Percentiles rank a stretch among this genome's conserved stretches.
These are phyloP conservation scores for Stichopus horrens DNA, from an alignment of 53 echinoderm and acorn worm genomes.

Conservation along the genomic window DNA sequence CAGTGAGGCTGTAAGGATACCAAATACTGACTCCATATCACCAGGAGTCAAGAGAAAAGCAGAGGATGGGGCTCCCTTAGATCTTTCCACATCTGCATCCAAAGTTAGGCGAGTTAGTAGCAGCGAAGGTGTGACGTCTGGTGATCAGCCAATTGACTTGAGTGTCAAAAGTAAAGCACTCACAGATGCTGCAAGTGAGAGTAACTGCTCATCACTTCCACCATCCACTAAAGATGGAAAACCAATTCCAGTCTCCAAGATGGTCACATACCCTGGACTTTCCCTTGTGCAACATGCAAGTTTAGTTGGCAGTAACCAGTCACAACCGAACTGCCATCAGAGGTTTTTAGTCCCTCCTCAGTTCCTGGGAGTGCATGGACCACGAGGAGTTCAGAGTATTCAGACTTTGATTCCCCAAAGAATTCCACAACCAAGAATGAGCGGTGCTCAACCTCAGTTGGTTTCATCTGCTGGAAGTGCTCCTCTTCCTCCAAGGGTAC, in stretches of 20 bases:
- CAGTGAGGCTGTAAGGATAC: neutral
- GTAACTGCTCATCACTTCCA: neutral
- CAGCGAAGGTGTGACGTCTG: neutral
- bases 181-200: neutral
- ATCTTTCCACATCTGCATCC: conserved; percentile 10
- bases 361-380: neutral
- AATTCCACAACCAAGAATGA: neutral
- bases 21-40: neutral
- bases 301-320: neutral
- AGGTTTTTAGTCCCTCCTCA: conserved; percentile 7
- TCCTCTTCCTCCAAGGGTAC: neutral
- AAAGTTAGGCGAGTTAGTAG: neutral
- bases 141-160: conserved; percentile 25
- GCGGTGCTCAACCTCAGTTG: neutral
- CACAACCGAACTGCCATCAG: neutral
- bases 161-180: conserved; percentile 6
- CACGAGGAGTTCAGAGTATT: neutral
- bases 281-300: neutral
- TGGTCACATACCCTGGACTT: neutral
- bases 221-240: neutral
- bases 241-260: neutral
- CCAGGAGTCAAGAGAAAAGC: conserved; percentile 5
- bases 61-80: conserved; percentile 37
- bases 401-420: neutral
- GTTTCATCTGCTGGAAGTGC: neutral